phyloP scores from a whole-genome alignment of 2,797 vertebrate species.

The Bradypodion pumilum region DNA sequence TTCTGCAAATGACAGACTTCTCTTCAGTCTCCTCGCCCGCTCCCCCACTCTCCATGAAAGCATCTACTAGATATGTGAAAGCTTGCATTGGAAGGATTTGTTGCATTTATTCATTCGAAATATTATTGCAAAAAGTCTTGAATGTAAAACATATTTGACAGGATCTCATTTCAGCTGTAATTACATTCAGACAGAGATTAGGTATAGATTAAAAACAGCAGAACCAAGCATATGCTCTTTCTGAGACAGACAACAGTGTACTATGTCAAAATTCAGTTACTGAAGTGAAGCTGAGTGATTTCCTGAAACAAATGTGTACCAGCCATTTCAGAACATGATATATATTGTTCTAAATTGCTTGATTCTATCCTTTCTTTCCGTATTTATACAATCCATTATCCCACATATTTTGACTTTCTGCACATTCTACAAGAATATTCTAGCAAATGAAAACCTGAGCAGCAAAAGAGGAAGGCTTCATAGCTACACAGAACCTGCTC shows the following conservation, averaged over 20 bases:
- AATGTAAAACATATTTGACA: conserved; percentile 10
- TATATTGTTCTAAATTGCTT: neutral
- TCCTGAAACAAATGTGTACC: neutral
- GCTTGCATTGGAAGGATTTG: neutral
- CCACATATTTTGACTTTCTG: conserved; percentile 39
- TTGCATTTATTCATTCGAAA: neutral
- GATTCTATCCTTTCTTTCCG: conserved; percentile 11
- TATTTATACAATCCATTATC: conserved; percentile 32
- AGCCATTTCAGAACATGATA: conserved; percentile 18
- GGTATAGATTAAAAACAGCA: neutral
- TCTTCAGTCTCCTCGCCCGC: neutral
- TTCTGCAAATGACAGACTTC: neutral
- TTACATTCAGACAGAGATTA: neutral
- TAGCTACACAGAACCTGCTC: neutral
- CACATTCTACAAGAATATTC: neutral
- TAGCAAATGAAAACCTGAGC: conserved; percentile 2
- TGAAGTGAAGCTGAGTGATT: conserved; percentile 20
- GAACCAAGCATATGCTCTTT: conserved; percentile 4
- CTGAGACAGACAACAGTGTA: neutral
- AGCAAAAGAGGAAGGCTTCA: neutral
- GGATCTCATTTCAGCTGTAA: conserved; percentile 2
- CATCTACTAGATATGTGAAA: neutral
- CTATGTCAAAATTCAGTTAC: neutral
- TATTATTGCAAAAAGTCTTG: neutral
- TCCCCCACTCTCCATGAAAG: too few species aligned